Evolutionary conservation across 2,113 vertebrate species (phyloP).

Genomic region (Sigmodon hispidus): DNA sequence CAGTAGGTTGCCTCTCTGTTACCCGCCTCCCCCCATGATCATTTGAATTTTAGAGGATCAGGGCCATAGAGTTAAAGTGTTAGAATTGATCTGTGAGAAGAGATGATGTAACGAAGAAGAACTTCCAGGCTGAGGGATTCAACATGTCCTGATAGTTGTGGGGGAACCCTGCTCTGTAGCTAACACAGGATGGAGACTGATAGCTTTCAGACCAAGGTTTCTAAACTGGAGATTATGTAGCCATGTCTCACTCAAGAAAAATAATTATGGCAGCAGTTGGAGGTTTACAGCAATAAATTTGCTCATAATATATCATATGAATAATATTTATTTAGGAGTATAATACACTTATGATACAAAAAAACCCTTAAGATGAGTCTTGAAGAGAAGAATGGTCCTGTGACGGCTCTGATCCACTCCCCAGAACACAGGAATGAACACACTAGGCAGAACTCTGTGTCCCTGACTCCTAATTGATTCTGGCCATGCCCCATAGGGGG

Average conservation of each 20-base stretch:
- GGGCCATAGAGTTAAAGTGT: background rate
- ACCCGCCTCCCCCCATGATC: background rate
- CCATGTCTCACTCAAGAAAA: background rate
- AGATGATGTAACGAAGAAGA: background rate
- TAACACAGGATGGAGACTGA: fast-evolving
- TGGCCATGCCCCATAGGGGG: too few species aligned
- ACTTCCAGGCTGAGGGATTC: background rate
- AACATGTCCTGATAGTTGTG: fast-evolving
- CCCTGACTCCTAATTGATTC: too few species aligned
- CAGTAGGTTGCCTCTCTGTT: background rate
- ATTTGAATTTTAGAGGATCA: background rate
- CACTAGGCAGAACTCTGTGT: too few species aligned
- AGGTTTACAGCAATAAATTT: too few species aligned
- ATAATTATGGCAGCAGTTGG: background rate
- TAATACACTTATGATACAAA: too few species aligned
- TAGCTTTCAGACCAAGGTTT: background rate
- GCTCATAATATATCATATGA: too few species aligned
- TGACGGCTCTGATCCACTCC: too few species aligned
- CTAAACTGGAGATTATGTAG: fast-evolving
- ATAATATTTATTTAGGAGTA: too few species aligned
- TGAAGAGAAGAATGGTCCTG: too few species aligned
- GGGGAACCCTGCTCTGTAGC: background rate
- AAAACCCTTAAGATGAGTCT: too few species aligned
- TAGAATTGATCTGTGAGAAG: background rate
- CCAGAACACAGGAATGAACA: too few species aligned